Conservation (phyloP, 2,113 vertebrate species). For the Stomatorhinus ivindoensis region DNA sequence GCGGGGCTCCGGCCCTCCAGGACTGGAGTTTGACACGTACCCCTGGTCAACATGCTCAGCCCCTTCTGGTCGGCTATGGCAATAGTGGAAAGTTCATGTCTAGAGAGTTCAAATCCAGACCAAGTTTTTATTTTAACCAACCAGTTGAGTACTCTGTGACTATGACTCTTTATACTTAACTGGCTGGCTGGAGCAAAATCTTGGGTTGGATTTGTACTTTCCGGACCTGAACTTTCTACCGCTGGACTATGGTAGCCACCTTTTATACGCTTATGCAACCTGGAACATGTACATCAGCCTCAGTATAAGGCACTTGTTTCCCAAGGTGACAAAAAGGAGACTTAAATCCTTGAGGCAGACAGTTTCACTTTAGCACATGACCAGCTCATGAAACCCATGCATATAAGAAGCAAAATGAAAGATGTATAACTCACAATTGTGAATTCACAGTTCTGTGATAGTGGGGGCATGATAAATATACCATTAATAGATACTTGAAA, state of each 20-base stretch:
- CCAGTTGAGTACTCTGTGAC: no score
- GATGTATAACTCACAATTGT: conserved; percentile 5
- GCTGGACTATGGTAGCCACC: not conserved
- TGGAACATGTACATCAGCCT: conserved; percentile 9
- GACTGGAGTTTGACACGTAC: no score
- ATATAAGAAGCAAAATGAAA: conserved; percentile 26
- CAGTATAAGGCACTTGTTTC: not conserved
- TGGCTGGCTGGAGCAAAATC: no score
- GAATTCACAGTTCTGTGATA: not conserved
- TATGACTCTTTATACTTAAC: no score
- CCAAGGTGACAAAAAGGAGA: conserved; percentile 34
- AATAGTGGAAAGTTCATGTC: no score
- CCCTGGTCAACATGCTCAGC: not conserved
- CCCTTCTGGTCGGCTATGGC: not conserved
- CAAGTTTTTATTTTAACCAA: no score
- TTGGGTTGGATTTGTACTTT: no score
- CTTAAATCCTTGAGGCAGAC: conserved; percentile 19
- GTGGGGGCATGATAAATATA: not conserved
- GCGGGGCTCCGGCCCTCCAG: no score
- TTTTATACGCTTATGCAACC: conserved; percentile 22
- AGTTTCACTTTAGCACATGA: not conserved
- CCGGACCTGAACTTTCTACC: no score
- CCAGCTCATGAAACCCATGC: conserved; percentile 40
- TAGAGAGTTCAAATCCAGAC: no score
- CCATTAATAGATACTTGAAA: not conserved